These are phyloP conservation scores for Meteorus colon DNA, from an alignment of 2,888 invertebrate species.

Conservation along the genomic window DNA sequence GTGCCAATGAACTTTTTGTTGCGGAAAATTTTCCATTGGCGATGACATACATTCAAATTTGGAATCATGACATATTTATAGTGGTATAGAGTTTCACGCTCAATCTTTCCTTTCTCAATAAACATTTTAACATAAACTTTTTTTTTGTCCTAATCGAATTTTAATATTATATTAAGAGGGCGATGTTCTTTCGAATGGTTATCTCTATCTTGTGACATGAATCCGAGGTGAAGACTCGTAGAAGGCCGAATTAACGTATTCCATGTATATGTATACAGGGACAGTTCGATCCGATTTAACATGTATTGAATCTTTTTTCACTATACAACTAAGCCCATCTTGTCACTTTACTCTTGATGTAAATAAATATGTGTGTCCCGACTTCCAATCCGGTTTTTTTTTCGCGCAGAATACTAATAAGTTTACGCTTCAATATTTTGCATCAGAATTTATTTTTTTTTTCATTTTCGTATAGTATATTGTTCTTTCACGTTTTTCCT, in stretches of 20 bases:
- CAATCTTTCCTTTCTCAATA: background rate
- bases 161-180: background rate
- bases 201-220: background rate
- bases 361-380: conserved; percentile 32
- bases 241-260: background rate
- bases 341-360: conserved; percentile 23
- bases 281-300: background rate
- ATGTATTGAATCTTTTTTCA: background rate
- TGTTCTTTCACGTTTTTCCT: conserved; percentile 14
- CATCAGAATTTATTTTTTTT: conserved; percentile 47
- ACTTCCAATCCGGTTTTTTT: conserved; percentile 50
- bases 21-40: background rate
- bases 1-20: background rate
- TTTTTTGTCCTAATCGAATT: background rate
- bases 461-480: conserved; percentile 36
- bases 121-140: background rate
- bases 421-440: conserved; percentile 26
- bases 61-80: background rate
- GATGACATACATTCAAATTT: background rate
- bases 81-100: background rate
- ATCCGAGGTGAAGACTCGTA: background rate
- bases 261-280: background rate
- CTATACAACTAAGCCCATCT: conserved; percentile 21
- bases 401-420: conserved; percentile 29
- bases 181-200: background rate